These are phyloP conservation scores for Pelecanus crispus DNA, from an alignment of 2,113 vertebrate genomes.

Conservation along the genomic window DNA sequence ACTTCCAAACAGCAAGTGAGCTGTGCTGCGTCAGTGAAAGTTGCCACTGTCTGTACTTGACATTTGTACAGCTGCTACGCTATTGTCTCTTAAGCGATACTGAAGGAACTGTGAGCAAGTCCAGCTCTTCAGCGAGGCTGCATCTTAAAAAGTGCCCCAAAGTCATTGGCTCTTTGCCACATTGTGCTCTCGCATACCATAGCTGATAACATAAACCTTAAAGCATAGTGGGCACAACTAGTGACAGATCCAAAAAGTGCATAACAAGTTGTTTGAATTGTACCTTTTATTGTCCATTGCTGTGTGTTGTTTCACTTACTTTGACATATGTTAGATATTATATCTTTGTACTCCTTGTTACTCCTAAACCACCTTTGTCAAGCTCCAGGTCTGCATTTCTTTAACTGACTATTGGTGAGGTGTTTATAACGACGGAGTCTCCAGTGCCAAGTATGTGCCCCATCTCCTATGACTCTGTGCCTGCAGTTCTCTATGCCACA, in stretches of 20 bases:
- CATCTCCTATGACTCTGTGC: accelerated
- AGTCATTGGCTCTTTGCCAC: background rate
- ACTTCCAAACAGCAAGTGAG: background rate
- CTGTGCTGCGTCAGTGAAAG: background rate
- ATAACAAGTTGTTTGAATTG: background rate
- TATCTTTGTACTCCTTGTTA: background rate
- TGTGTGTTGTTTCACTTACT: background rate
- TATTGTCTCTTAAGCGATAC: background rate
- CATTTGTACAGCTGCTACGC: background rate
- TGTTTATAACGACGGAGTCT: background rate
- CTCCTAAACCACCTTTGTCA: background rate
- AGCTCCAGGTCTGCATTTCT: background rate
- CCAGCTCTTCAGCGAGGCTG: background rate
- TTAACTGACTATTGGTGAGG: background rate
- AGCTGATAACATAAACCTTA: background rate
- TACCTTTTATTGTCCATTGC: background rate
- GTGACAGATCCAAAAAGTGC: background rate
- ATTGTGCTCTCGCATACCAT: background rate
- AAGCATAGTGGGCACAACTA: background rate
- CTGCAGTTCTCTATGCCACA: accelerated
- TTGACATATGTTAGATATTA: background rate
- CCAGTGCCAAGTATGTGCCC: background rate
- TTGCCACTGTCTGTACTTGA: background rate
- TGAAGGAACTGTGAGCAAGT: background rate
- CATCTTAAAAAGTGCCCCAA: background rate